Base-by-base conservation (phyloP, 2,888 invertebrate genomes). In the Lasioglossum zephyrum region DNA sequence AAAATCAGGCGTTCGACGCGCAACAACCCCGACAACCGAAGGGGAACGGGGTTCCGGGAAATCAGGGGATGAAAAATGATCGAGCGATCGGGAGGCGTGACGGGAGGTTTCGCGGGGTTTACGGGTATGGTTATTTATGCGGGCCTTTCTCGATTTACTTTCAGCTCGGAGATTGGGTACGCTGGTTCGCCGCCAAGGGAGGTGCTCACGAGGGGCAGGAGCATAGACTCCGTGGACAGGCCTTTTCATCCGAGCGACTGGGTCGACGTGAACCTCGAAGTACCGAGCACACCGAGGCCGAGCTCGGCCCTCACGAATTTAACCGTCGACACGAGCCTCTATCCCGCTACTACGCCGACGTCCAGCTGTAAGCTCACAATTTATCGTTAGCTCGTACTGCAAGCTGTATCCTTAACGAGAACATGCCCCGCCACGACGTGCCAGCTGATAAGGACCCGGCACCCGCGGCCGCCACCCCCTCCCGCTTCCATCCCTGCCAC, bases 251-350 rank as follows among this genome's bases (percentile, higher is more conserved):
- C 96, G 79, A 95, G 94, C 95, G 96, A 96, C 89, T 96, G 96
- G 96, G 96, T 96, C 60, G 96, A 96, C 90, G 96, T 95, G 79
- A 95, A 95, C 87, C 94, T 96, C 80, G 96, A 96, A 93, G 96
- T 96, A 77, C 95, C 96, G 31, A 95, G 95, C 93, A 95, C 92
- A 93, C 95, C 93, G 91, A 90, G 92, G 87, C 82, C 92, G 36
- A 91, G 91, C 87, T 92, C 92, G 60, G 90, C 86, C 79, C 90
- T 93, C 87, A 92, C 93, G 87, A 93, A 93, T 90, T 91, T 92
- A 85, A 91, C 92, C 84, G 87, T 88, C 83, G 91, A 93, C 89
- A 89, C 91, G 87, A 91, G 88, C 81, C 87, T 90, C 73, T 91
- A 92, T 83, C 90, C 92, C 78, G 87, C 91, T 76, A 86, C 91